Conservation (phyloP, 2,113 vertebrate species). For the Periophthalmus modestus region DNA sequence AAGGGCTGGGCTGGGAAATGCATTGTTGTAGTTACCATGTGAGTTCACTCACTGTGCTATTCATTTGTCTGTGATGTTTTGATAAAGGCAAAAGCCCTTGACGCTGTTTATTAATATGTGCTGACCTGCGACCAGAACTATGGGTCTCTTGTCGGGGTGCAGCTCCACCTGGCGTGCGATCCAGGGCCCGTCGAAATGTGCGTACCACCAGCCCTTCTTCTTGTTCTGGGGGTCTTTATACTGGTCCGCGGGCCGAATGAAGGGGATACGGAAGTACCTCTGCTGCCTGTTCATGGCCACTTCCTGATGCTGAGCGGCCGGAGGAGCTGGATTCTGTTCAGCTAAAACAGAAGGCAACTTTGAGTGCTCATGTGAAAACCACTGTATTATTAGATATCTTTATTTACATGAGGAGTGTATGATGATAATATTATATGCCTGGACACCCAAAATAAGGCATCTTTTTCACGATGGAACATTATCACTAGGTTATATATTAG, state of each 20-base stretch:
- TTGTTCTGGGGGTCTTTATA: slow-evolving; percentile 98
- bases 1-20: too few relatives aligned
- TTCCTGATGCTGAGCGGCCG: slow-evolving; percentile 84
- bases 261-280: slow-evolving; percentile 96
- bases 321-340: slow-evolving; percentile 86
- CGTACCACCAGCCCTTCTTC: slow-evolving; percentile 99
- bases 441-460: too few relatives aligned
- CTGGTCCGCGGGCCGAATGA: slow-evolving; percentile 94
- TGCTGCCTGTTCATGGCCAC: slow-evolving; percentile 89
- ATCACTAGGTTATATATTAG: too few relatives aligned
- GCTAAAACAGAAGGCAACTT: slow-evolving; percentile 68
- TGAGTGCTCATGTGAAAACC: too few relatives aligned
- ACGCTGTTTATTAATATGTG: slow-evolving; percentile 4
- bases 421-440: too few relatives aligned
- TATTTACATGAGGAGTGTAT: too few relatives aligned
- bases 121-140: slow-evolving; percentile 93
- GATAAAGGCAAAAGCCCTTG: too few relatives aligned
- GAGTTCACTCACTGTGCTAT: too few relatives aligned
- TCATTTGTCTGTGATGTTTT: too few relatives aligned
- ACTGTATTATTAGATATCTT: too few relatives aligned
- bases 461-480: too few relatives aligned
- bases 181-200: slow-evolving; percentile 96
- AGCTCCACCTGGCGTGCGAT: slow-evolving; percentile 96
- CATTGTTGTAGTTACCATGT: too few relatives aligned
- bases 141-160: slow-evolving; percentile 96